Evolutionary conservation across 2,888 invertebrate genomes (phyloP), one percentile per base, ranked within the genome.

Genomic region (Brachyopa scutellaris): DNA sequence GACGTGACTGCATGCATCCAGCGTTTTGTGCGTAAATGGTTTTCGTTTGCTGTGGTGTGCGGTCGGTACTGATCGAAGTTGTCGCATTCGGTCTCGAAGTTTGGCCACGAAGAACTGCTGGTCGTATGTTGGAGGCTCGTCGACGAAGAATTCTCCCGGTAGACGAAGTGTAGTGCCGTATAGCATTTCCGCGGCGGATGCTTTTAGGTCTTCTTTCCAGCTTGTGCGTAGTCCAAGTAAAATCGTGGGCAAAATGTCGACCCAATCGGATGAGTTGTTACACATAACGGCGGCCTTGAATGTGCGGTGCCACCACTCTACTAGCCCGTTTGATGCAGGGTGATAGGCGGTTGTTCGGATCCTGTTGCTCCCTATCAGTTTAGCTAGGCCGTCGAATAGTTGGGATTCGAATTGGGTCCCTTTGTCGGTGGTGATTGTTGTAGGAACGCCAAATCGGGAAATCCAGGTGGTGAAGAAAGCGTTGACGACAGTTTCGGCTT

Each of bases 241-340:
- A 1, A 90, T 86, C 2, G 85, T 78, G 0, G 88, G 88, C 2
- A 90, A 84, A 1, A 73, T 59, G 4, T 85, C 83, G 1, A 80
- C 38, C 88, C 89, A 89, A 19, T 84, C 31, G 7, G 79, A 51
- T 1, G 74, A 61, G 1, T 77, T 62, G 23, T 86, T 85, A 45
- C 86, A 85, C 61, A 38, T 86, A 13, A 89, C 6, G 3, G 26
- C 26, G 6, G 26, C 4, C 6, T 26, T 26, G 6, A 26, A 6
- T 6, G 88, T 85, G 0, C 90, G 80, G 73, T 91, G 90, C 61
- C 88, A 86, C 6, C 89, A 73, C 74, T 91, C 89, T 1, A 91
- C 85, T 76, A 89, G 85, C 0, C 89, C 90, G 42, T 91, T 90
- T 0, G 87, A 84, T 29, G 86, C 84, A 15, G 90, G 88, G 69